Evolutionary conservation across 2,113 vertebrate genomes (phyloP), one percentile per base, ranked within the genome.

Genomic region (Myotis lucifugus): DNA sequence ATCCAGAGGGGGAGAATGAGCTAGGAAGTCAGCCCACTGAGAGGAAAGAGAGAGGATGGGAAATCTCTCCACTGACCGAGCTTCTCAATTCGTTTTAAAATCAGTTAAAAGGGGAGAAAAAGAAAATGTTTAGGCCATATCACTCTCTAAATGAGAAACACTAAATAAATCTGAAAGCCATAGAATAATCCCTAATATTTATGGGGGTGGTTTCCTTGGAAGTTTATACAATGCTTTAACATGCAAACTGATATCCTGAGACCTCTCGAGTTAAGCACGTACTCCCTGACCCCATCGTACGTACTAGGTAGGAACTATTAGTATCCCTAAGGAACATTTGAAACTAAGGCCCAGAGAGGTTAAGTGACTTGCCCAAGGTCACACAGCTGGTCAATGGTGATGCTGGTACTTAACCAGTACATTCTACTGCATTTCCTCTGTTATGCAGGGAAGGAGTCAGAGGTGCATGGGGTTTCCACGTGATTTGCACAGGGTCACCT

Each of bases 1-100:
- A 97, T 93, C 92, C 92, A 92, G 78, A 92, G 97, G 93, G 90
- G 94, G 74, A 90, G 96, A 96, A 95, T 93, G 92, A 95, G 85
- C 90, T 67, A 96, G 90, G 95, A 97, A 94, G 88, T 92, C 95
- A 96, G 95, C 92, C 93, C 88, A 92, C 90, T 76, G 84, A 91
- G 89, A 93, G 64, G 54, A 90, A 78, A 85, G 74, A 50, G 1
- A 66, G 95, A 86, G 89, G 72, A 67, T 77, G 66, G 21, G 42
- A 94, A 70, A 81, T 81, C 72, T 95, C 93, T 96, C 88, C 67
- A 78, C 82, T 92, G 93, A 96, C 87, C 13, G 8, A 96, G 67
- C 74, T 94, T 94, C 78, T 93, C 91, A 64, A 34, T 96, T 89
- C 37, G 72, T 67, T 94, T 79, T n/a, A 69, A 93, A 91, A 89